phyloP scores from a whole-genome alignment of 1,140 invertebrate species.

The Gonatopus flavifemur region DNA sequence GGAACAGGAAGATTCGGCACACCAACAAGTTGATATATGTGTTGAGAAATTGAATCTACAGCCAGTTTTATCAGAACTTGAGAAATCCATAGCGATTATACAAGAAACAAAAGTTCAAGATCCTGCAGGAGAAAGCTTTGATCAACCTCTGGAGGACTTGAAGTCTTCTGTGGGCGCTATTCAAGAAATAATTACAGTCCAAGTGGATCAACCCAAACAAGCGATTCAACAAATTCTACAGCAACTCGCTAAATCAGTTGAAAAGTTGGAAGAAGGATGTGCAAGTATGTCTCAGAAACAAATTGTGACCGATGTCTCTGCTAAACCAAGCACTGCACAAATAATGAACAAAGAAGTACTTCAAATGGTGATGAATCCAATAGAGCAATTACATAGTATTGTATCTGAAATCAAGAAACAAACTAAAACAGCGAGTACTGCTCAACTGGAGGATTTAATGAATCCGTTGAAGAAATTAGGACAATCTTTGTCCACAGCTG shows the following conservation, averaged over 20 bases:
- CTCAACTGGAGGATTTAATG: no score
- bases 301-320: no score
- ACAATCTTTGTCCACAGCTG: no score
- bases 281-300: no score
- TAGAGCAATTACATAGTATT: neutral
- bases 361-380: neutral
- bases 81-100: constrained; percentile 8
- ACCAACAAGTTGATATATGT: neutral
- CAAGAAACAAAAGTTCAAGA: neutral
- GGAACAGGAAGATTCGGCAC: neutral
- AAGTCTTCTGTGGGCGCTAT: constrained; percentile 13
- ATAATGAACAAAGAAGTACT: neutral
- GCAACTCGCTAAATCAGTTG: constrained; percentile 11
- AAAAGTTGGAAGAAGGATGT: constrained; percentile 2
- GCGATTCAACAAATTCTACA: no score
- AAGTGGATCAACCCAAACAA: neutral
- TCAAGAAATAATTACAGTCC: neutral
- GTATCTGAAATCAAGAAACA: neutral
- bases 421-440: neutral
- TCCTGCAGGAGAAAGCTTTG: neutral
- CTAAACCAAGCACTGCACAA: no score
- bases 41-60: neutral
- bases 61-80: constrained; percentile 1
- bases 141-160: constrained; percentile 13
- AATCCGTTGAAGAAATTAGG: no score